Evolutionary conservation across 2,888 invertebrate genomes (phyloP), one percentile per base, ranked within the genome.

Genomic region (Anoplius nigerrimus): DNA sequence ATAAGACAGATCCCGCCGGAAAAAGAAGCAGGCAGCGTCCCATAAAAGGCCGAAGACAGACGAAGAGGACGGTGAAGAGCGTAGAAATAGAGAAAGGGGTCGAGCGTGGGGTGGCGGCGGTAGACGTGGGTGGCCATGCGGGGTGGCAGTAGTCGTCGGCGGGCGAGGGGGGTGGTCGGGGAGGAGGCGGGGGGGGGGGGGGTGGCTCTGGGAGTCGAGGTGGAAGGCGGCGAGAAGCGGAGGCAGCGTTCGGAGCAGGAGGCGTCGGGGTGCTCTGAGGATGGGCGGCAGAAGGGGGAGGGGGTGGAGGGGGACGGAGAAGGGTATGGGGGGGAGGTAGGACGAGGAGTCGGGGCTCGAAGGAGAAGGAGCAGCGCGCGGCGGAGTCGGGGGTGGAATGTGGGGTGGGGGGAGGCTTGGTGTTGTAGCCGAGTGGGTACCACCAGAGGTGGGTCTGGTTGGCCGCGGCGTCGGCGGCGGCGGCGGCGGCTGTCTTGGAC

Each of bases 391-490:
- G 76, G 60, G 53, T 75, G 75, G 75, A 75, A 75, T 78, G 78
- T 72, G 71, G 71, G 65, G 78, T 64, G 70, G 73, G 78, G 70
- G 79, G 64, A 71, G 65, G 52, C 20, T 51, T 27, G 78, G 78
- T 78, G 78, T 78, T 78, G 78, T 78, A 78, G 78, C 76, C 78
- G 78, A 85, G 87, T 86, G 84, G 86, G 86, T 86, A 87, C 87
- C 86, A 86, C 85, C 83, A 86, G 87, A 87, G 87, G 87, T 88
- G 84, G 87, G 83, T 87, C 85, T 86, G 87, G 88, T 88, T 88
- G 88, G 88, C 86, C 88, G 82, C 87, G 87, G 87, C 87, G 85
- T 84, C 80, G 78, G 82, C 87, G 87, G 87, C 87, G 85, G 82
- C 82, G 82, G 82, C 84, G 81, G 79, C 80, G 78, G 86, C 88